phyloP scores from a whole-genome alignment of 2,797 vertebrate genomes.

The Danio tinwini region DNA sequence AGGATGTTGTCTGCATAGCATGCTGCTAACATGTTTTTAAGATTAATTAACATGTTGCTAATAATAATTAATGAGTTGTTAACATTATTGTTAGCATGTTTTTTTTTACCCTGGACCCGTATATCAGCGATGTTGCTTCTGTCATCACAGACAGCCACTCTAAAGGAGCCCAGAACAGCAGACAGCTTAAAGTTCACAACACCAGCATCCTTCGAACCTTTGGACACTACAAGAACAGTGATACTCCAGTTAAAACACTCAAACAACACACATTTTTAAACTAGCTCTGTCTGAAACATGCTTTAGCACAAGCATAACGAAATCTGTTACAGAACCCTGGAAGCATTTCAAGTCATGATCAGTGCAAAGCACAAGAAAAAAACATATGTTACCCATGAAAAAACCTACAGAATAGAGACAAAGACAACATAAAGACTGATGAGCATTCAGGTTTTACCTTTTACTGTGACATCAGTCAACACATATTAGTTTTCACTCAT shows the following conservation, averaged over 20 bases:
- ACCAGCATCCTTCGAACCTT: conserved; percentile 78
- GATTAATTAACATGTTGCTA: too few relatives aligned
- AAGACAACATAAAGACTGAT: conserved; percentile 22
- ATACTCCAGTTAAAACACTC: background rate
- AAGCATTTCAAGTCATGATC: conserved; percentile 19
- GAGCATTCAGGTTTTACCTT: background rate
- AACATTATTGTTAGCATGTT: too few relatives aligned
- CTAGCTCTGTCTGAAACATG: conserved; percentile 14
- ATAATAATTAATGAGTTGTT: too few relatives aligned
- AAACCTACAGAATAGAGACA: conserved; percentile 39
- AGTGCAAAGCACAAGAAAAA: conserved; percentile 39
- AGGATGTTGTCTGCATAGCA: too few relatives aligned
- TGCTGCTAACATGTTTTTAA: too few relatives aligned
- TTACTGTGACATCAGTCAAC: background rate
- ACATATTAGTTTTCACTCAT: background rate
- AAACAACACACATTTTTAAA: background rate
- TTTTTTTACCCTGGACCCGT: conserved; percentile 85
- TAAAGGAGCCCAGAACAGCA: conserved; percentile 88
- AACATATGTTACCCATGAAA: conserved; percentile 43
- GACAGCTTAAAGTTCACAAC: conserved; percentile 89
- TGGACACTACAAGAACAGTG: conserved; percentile 72
- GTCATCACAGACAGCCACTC: conserved; percentile 86
- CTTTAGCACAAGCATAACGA: conserved; percentile 26
- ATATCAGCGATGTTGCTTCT: conserved; percentile 90
- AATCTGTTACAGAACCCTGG: conserved; percentile 1